Percentiles rank a stretch among this genome's conserved stretches.
These are phyloP conservation scores for Orcinus orca DNA, from an alignment of 2,113 vertebrate genomes.

Conservation along the genomic window DNA sequence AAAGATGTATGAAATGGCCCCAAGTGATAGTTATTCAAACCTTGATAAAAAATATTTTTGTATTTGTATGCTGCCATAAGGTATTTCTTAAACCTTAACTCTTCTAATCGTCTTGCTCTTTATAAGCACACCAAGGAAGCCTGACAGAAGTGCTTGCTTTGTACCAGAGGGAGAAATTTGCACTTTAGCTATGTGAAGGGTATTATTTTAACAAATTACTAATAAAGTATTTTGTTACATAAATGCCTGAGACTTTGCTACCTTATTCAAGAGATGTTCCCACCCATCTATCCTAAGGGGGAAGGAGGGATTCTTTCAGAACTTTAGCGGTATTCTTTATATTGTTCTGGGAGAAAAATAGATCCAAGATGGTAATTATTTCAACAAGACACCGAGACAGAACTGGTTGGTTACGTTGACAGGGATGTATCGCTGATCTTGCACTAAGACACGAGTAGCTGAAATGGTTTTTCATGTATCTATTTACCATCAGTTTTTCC, in stretches of 20 bases:
- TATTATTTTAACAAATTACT: conserved; percentile 80
- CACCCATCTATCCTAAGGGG: not conserved
- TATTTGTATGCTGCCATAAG: not conserved
- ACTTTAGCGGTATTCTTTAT: not conserved
- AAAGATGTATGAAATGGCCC: not conserved
- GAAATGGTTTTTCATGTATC: not conserved
- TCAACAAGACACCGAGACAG: not conserved
- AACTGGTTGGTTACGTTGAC: not conserved
- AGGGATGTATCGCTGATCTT: not conserved
- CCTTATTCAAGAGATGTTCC: not conserved
- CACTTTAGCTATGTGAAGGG: conserved; percentile 78
- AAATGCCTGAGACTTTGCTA: not conserved
- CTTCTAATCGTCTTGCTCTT: not conserved
- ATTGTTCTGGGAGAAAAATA: not conserved
- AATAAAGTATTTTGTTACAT: conserved; percentile 86
- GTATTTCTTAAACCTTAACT: not conserved
- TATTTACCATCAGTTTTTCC: not conserved
- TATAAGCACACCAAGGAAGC: not conserved
- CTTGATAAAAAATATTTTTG: not conserved
- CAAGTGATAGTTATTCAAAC: not conserved
- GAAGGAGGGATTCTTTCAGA: not conserved
- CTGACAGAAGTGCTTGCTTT: conserved; percentile 46
- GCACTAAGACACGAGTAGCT: not conserved
- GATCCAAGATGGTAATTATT: fast-evolving
- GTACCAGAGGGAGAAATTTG: conserved; percentile 57